Evolutionary conservation across 2,888 invertebrate species (phyloP), one percentile per base, ranked within the genome.

Genomic region (Macroteleia sp.): DNA sequence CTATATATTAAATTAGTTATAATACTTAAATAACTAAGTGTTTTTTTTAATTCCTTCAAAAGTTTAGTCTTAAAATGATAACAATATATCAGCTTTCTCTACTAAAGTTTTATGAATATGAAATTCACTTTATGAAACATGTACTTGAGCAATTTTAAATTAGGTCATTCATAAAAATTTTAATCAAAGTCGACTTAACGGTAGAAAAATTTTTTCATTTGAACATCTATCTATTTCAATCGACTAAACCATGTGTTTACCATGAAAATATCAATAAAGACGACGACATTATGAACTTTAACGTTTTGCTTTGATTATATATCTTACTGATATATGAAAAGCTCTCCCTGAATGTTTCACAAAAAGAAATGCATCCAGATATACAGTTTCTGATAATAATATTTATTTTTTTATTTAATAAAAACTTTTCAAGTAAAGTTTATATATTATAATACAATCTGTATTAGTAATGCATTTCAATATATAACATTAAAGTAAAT

Each of bases 151-250:
- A 57, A 36, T 64, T 64, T 73, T 57, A 66, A 64, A 73, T 59
- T 57, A 59, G 57, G 73, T 64, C 64, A 71, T 41, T 73, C 57
- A 57, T 64, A 57, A 73, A 56, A 42, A 52, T 41, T 73, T 64
- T 64, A 56, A 73, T 64, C 57, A 64, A 73, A 61, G 70, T 70
- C 52, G 70, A 54, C 61, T 70, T 54, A 70, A 61, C 52, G 70
- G 44, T 36, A 64, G 56, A 39, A 62, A 71, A 62, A 56, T 62
- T 71, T 28, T 14, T 56, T 62, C 41, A 56, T 62, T 62, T 48
- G 16, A 50, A 44, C 36, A 30, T 25, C 52, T 28, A 61, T 70
- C 42, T 20, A 61, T 70, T 36, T 20, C 41, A 70, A 52, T 52
- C 20, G 42, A 59, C 48, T 69, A 59, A 56, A 20, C 39, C 46